Conservation (phyloP, 2,888 invertebrate genomes). For the Spisula solida region DNA sequence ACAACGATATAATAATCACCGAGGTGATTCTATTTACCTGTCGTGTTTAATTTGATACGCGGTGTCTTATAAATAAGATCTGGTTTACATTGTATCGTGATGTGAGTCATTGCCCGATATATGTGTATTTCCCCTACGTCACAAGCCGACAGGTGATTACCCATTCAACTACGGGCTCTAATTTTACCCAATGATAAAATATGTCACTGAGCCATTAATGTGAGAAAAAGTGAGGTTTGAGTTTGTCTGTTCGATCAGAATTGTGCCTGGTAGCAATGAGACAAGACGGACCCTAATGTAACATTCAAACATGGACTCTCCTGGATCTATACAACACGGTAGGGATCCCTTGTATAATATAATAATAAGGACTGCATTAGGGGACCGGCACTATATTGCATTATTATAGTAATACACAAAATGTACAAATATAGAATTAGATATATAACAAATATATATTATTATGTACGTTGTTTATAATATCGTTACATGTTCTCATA, state of each 20-base stretch:
- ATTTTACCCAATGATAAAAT: slow-evolving; percentile 18
- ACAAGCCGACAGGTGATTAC: not conserved
- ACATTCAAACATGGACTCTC: slow-evolving; percentile 25
- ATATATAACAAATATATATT: too few relatives aligned
- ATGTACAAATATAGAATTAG: too few relatives aligned
- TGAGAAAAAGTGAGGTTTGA: not conserved
- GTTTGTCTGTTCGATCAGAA: not conserved
- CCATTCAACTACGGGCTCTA: not conserved
- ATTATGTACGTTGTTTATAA: too few relatives aligned
- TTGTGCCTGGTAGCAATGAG: not conserved
- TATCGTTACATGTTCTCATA: too few relatives aligned
- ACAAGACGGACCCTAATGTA: not conserved
- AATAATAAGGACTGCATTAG: not conserved
- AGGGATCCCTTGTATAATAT: not conserved
- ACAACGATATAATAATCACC: too few relatives aligned
- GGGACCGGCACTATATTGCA: not conserved
- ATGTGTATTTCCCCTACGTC: slow-evolving; percentile 2
- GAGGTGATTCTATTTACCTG: not conserved
- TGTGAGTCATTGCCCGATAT: not conserved
- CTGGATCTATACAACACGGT: slow-evolving; percentile 8
- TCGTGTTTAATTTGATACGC: not conserved
- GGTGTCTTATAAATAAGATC: too few relatives aligned
- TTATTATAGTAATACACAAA: not conserved
- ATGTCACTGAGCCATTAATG: not conserved
- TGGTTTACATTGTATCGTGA: not conserved